Evolutionary conservation across 2,888 invertebrate genomes (phyloP).

Genomic region (Branchellion lobata): DNA sequence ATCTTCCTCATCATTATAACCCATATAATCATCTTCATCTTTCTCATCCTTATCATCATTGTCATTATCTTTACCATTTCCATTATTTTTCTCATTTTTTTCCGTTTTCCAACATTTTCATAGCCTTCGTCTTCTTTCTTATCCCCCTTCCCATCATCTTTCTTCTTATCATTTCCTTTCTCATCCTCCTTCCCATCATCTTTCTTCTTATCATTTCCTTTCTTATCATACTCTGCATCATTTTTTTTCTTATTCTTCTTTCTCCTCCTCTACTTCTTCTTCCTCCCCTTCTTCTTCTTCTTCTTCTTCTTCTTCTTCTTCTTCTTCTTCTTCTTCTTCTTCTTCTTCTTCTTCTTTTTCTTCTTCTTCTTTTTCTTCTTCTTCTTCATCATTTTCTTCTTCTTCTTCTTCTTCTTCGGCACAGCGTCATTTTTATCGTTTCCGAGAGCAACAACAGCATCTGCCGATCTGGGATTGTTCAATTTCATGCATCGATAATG

Average conservation of each 20-base stretch:
- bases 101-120: no score
- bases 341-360: neutral
- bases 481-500: conserved; percentile 12
- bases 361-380: neutral
- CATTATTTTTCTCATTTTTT: no score
- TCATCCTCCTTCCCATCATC: neutral
- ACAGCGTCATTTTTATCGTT: no score
- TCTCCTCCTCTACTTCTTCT: neutral
- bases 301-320: no score
- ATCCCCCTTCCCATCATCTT: neutral
- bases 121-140: neutral
- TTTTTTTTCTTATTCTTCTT: neutral
- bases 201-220: neutral
- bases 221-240: neutral
- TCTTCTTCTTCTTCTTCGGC: neutral
- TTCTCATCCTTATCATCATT: no score
- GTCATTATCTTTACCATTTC: no score
- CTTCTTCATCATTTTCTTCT: neutral
- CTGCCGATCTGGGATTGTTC: neutral
- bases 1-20: no score
- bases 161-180: no score
- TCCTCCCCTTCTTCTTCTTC: neutral
- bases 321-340: neutral
- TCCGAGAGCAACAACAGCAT: no score
- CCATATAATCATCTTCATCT: no score